Evolutionary conservation across 1,140 invertebrate species (phyloP), one percentile per base, ranked within the genome.

Genomic region (Brachionus manjavacas): DNA sequence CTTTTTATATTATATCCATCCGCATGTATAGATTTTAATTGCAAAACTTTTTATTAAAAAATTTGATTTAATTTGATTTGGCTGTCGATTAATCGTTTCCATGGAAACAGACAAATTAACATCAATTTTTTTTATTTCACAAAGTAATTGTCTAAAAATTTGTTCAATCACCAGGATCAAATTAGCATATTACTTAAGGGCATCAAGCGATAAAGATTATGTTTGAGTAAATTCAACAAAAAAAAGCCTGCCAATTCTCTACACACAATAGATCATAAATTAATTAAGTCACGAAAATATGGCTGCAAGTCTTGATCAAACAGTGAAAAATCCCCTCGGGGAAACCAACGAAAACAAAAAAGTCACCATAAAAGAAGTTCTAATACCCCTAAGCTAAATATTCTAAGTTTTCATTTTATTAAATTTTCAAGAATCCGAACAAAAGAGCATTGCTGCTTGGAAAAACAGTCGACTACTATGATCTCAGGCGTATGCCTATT

Each of bases 381-480:
- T 39, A 41, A 41, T 14, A 72, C 31, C 16, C 16, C 41, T 41
- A 39, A 39, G 39, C 9, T 11, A 20, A 72, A 72, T 72, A 41
- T 72, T 72, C 4, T 72, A 20, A 20, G 68, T 41, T 41, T 72
- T 72, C 16, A 72, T 72, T 72, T 72, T 72, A 72, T 72, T 72
- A 41, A 35, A 16, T 72, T 72, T 39, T 72, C 9, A 41, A 72
- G 68, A 72, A 72, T 72, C 68, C 68, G 16, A 72, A 72, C 68
- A 72, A 72, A 72, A 72, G 43, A 41, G 31, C 14, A 3, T 72
- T 72, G 35, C 39, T 72, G 14, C 68, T 72, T 72, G 68, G 68
- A 3, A 72, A 72, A 72, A 72, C 31, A 41, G 68, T 72, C 16
- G 68, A 72, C 16, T 72, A 39, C 39, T 72, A 72, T 72, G 68